These are phyloP conservation scores for Peromyscus melanophrys DNA, from an alignment of 2,797 vertebrate genomes.

Conservation along the genomic window DNA sequence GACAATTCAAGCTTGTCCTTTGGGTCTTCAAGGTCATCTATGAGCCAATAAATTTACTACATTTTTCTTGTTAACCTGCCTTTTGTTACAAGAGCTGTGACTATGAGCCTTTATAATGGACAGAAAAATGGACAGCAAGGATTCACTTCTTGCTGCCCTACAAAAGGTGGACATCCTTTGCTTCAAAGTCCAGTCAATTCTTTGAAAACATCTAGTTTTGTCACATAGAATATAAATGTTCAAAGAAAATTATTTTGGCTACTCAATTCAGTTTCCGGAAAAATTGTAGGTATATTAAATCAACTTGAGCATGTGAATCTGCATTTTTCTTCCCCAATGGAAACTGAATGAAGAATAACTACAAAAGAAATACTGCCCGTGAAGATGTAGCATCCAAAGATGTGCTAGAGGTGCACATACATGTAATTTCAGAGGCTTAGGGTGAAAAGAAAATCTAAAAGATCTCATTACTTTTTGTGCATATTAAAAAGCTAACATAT, in stretches of 20 bases:
- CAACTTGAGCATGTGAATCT: not conserved
- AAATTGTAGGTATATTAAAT: slow-evolving; percentile 8
- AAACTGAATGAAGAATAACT: slow-evolving; percentile 50
- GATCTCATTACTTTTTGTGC: not conserved
- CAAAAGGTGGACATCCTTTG: slow-evolving; percentile 13
- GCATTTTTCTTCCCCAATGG: not conserved
- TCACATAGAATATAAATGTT: slow-evolving; percentile 42
- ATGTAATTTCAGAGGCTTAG: slow-evolving; percentile 42
- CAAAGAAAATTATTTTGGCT: slow-evolving; percentile 55
- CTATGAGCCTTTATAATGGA: not conserved
- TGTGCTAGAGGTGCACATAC: not conserved
- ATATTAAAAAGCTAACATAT: not conserved
- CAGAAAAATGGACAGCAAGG: not conserved
- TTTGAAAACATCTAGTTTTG: not conserved
- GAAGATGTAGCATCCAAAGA: slow-evolving; percentile 9
- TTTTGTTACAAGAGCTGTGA: not conserved
- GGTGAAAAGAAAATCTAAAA: slow-evolving; percentile 19
- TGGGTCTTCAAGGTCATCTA: not conserved
- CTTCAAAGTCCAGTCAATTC: slow-evolving; percentile 43
- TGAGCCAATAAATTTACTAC: not conserved
- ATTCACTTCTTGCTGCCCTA: not conserved
- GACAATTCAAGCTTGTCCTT: not conserved
- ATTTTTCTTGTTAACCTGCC: not conserved
- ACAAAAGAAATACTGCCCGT: not conserved
- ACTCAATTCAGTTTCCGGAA: slow-evolving; percentile 16